Conservation (phyloP, 2,888 invertebrate genomes). For the Coremacera marginata region DNA sequence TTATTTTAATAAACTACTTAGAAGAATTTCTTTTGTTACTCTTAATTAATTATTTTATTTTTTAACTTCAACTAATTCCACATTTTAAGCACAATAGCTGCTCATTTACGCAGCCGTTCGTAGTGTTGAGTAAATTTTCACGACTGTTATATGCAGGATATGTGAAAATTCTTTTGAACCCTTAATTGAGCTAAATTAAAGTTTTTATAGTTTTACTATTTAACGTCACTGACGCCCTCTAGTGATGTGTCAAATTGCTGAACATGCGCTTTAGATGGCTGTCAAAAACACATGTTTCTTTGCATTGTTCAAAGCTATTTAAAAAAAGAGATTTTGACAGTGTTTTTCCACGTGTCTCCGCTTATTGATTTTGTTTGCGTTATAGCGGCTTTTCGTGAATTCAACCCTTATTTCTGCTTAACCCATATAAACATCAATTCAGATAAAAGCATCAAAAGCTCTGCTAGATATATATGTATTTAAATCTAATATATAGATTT, state of each 20-base stretch:
- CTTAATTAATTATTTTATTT: not conserved
- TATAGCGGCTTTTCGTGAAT: not conserved
- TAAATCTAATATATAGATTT: too few species aligned
- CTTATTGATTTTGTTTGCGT: not conserved
- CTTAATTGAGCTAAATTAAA: not conserved
- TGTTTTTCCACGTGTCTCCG: not conserved
- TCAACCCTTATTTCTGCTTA: not conserved
- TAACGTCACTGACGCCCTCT: constrained; percentile 7
- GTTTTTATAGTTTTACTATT: not conserved
- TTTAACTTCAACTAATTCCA: not conserved
- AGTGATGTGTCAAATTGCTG: not conserved
- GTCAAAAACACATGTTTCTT: constrained; percentile 33
- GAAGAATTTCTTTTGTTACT: not conserved
- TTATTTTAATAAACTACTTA: not conserved
- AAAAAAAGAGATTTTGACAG: not conserved
- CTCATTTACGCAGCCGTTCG: not conserved
- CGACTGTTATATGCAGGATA: constrained; percentile 29
- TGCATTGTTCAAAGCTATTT: constrained; percentile 20
- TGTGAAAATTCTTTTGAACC: constrained; percentile 27
- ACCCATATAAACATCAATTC: not conserved
- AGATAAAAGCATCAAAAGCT: not conserved
- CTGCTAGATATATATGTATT: not conserved
- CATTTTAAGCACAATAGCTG: not conserved
- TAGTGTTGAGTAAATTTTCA: constrained; percentile 6
- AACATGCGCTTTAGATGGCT: constrained; percentile 27